Percentiles rank a stretch among this genome's conserved stretches.
Evolutionary conservation across 1,140 invertebrate species (phyloP).

Genomic region (Tribolium madens): DNA sequence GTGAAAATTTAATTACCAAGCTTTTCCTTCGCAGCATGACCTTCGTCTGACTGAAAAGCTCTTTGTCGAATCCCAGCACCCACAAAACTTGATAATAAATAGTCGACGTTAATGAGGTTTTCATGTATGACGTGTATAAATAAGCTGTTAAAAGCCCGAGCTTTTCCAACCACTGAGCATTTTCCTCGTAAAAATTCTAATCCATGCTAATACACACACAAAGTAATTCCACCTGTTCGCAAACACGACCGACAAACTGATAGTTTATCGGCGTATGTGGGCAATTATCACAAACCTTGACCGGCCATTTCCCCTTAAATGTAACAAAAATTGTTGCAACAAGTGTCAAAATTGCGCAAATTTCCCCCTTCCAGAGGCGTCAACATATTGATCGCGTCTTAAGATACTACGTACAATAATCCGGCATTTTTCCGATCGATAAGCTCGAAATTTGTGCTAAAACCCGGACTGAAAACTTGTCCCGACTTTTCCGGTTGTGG

Average conservation of each 20-base stretch:
- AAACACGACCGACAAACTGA: constrained; percentile 19
- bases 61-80: not conserved
- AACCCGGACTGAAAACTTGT: not conserved
- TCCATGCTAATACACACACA: not conserved
- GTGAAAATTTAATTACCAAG: not conserved
- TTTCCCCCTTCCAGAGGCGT: not conserved
- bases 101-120: constrained; percentile 1
- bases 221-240: constrained; percentile 18
- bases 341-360: constrained; percentile 13
- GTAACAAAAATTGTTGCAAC: not conserved
- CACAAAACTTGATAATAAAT: constrained; percentile 5
- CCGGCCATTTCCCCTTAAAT: not conserved
- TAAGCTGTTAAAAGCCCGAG: not conserved
- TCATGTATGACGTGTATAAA: not conserved
- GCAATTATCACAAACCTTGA: constrained; percentile 1
- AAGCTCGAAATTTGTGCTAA: not conserved
- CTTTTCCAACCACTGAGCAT: not conserved
- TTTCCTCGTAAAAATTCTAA: not conserved
- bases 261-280: constrained; percentile 27
- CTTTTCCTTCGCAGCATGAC: not conserved
- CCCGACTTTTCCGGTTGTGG: not conserved
- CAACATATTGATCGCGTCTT: constrained; percentile 25
- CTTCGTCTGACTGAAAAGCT: not conserved
- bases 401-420: not conserved
- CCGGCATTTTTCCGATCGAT: not conserved